A percentile compares a stretch with the other conserved stretches of the same genome.
phyloP scores from a whole-genome alignment of 2,113 vertebrate species.

The Todiramphus chloris region DNA sequence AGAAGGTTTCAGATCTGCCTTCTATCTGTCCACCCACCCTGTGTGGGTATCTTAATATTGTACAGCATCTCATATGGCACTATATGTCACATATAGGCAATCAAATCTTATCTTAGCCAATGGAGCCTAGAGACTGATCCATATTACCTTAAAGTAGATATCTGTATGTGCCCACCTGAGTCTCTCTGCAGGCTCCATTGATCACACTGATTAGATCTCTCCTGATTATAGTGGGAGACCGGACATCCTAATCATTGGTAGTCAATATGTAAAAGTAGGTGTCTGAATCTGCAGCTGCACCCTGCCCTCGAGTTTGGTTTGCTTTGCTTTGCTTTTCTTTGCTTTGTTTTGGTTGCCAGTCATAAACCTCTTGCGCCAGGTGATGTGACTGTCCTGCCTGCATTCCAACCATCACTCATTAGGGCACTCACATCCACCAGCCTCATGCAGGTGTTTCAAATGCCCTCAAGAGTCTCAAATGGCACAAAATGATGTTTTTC shows the following conservation, averaged over 20 bases:
- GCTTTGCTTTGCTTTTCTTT: background rate
- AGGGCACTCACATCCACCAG: background rate
- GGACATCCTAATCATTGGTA: fast-evolving
- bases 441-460: background rate
- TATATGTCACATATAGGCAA: background rate
- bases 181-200: background rate
- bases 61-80: background rate
- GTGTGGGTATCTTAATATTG: background rate
- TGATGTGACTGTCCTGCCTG: background rate
- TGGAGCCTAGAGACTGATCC: background rate
- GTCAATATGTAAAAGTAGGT: background rate
- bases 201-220: background rate
- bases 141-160: background rate
- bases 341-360: background rate
- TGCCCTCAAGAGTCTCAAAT: background rate
- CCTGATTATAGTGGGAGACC: background rate
- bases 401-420: background rate
- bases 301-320: fast-evolving
- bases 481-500: background rate
- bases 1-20: background rate
- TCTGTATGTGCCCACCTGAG: background rate
- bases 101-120: background rate
- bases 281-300: background rate
- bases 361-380: fast-evolving
- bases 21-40: background rate